Evolutionary conservation across 1,140 invertebrate genomes (phyloP).

Genomic region (Elysia chlorotica): DNA sequence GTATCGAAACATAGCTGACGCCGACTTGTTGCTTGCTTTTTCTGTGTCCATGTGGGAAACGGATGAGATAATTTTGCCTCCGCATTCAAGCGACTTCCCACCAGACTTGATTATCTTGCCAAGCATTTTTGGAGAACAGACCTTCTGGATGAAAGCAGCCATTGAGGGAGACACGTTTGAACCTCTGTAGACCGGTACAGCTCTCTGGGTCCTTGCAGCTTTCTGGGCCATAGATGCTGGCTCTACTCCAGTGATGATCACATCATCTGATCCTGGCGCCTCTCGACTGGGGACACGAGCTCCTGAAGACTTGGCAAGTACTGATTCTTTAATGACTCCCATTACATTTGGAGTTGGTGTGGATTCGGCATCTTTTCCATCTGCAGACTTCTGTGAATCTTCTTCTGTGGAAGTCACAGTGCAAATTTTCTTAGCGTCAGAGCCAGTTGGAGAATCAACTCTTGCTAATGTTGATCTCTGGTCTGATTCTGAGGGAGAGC

Average conservation of each 20-base stretch:
- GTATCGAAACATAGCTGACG: background rate
- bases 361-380: too few relatives aligned
- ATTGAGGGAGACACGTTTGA: background rate
- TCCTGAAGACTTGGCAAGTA: background rate
- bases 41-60: background rate
- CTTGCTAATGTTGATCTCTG: too few relatives aligned
- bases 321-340: background rate
- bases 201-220: too few relatives aligned
- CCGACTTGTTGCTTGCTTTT: background rate
- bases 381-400: too few relatives aligned
- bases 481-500: too few relatives aligned
- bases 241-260: background rate
- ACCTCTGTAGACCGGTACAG: too few relatives aligned
- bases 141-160: background rate
- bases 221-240: background rate
- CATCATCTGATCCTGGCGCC: background rate
- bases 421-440: too few relatives aligned
- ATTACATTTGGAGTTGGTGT: background rate
- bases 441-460: too few relatives aligned
- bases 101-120: constrained; percentile 7
- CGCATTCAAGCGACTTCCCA: background rate
- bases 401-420: too few relatives aligned
- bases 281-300: background rate
- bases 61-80: background rate
- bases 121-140: constrained; percentile 1